Evolutionary conservation across 2,113 vertebrate genomes (phyloP), one percentile per base, ranked within the genome.

Genomic region (Coturnix japonica): DNA sequence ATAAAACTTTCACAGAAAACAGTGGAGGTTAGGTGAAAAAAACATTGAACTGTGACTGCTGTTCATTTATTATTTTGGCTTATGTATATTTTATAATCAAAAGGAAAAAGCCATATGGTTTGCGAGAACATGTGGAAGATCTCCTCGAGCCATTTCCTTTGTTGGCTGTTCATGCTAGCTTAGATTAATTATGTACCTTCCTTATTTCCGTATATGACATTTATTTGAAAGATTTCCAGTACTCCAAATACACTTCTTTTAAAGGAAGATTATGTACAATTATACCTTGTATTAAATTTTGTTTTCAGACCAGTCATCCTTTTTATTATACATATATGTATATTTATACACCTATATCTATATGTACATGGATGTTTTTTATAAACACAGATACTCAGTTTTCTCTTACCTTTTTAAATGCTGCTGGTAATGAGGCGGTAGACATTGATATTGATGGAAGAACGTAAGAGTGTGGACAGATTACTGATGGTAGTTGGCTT

Each of bases 381-480:
- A 12, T 13, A 66, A 76, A 47, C 25, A 43, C 2, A 9, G 2
- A 1, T 12, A 39, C 28, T 79, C 53, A 3, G 13, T 26, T 80
- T 56, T 81, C 53, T 75, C 93, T 85, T 95, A 96, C 95, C 95
- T 95, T 96, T 91, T 79, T 85, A 18, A 96, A 90, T 2, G 90
- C 94, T 90, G 95, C 95, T 90, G 95, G 95, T 25, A 96, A 46
- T 37, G 95, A 96, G 79, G 95, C 90, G 71, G 95, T 95, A 82
- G 95, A 96, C 94, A 96, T 94, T 56, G 95, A 96, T 94, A 96
- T 92, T 0, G 93, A 82, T 85, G 95, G 94, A 44, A 91, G 33
- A 56, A 86, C 56, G 0, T 83, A 81, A 18, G 94, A 70, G 47
- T 87, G 93, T 35, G 75, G 56, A 84, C 94, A 95, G 91, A 74